Conservation (phyloP, 2,113 vertebrate genomes). For the Vireo altiloquus region DNA sequence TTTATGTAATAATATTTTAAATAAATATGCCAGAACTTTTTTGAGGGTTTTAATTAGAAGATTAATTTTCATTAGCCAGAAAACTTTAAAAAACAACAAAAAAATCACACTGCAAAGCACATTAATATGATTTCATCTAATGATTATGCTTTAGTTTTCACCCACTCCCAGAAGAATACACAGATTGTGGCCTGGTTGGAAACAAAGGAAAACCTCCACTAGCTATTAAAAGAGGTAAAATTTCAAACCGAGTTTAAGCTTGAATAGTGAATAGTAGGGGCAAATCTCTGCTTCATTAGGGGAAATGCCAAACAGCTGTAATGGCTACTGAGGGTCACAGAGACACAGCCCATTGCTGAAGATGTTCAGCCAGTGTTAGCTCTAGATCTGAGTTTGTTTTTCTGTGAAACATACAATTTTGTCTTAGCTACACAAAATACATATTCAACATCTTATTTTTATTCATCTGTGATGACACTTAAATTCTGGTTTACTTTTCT, state of each 20-base stretch:
- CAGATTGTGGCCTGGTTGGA: not conserved
- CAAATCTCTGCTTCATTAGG: not conserved
- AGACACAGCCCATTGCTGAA: not conserved
- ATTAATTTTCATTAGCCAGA: not conserved
- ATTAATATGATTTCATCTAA: not conserved
- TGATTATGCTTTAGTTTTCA: not conserved
- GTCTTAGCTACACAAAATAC: not conserved
- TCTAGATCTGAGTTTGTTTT: not conserved
- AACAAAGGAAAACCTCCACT: not conserved
- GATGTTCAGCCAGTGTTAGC: not conserved
- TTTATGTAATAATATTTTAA: not conserved
- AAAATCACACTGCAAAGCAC: not conserved
- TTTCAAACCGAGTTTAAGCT: not conserved
- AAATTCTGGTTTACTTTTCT: not conserved
- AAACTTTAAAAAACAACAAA: not conserved
- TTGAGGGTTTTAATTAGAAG: not conserved
- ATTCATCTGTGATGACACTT: not conserved
- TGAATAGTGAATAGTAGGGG: not conserved
- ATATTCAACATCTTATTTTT: constrained; percentile 3
- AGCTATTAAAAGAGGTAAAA: not conserved
- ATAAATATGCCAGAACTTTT: not conserved
- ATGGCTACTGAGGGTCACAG: not conserved
- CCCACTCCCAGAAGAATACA: not conserved
- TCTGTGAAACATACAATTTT: not conserved
- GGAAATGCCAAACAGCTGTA: not conserved